Evolutionary conservation across 2,888 invertebrate species (phyloP).

Genomic region (Agapostemon virescens): DNA sequence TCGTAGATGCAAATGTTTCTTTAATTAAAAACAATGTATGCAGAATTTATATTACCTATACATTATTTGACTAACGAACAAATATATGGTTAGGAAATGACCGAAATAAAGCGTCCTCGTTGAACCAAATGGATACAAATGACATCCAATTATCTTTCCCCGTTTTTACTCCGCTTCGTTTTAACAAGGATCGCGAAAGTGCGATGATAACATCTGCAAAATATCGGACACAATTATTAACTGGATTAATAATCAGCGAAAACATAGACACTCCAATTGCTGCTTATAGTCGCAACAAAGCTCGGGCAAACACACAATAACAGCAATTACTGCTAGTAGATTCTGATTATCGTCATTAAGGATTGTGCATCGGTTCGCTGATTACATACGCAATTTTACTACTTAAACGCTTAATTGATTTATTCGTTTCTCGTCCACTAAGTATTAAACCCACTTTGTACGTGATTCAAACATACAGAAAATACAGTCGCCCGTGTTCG

Average conservation of each 20-base stretch:
- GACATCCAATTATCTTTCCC: conserved; percentile 2
- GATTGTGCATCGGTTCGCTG: conserved; percentile 25
- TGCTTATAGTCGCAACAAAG: conserved; percentile 3
- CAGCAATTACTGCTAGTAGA: conserved; percentile 44
- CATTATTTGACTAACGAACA: background rate
- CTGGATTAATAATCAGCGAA: conserved; percentile 16
- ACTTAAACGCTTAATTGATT: conserved; percentile 33
- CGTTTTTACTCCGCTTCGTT: background rate
- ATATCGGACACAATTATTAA: background rate
- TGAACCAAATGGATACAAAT: background rate
- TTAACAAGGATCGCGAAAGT: background rate
- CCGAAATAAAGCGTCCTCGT: background rate
- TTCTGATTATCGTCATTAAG: conserved; percentile 52
- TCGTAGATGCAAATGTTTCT: background rate
- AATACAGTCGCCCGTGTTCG: background rate
- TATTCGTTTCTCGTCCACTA: background rate
- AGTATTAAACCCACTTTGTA: conserved; percentile 3
- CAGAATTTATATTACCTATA: background rate
- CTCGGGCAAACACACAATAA: conserved; percentile 29
- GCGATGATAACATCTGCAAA: background rate
- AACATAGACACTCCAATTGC: conserved; percentile 17
- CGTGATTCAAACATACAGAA: background rate
- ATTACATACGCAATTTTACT: conserved; percentile 42
- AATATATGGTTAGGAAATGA: background rate
- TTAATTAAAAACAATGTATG: background rate